Conservation (phyloP, 2,797 vertebrate species). For the Oryzias dopingdopingensis region DNA sequence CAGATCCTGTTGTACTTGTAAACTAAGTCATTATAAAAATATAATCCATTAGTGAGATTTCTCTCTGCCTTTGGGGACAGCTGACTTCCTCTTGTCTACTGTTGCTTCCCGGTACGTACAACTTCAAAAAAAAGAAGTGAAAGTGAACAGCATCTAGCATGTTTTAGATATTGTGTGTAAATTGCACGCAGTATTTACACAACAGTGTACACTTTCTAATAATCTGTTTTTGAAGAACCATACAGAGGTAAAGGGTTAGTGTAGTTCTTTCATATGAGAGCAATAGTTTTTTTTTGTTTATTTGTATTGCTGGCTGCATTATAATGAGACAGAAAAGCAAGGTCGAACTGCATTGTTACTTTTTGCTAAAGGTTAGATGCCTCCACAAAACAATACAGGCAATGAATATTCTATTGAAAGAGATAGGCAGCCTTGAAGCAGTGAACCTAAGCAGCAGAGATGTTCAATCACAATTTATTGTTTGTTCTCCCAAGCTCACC, state of each 20-base stretch:
- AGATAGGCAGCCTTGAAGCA: conserved; percentile 60
- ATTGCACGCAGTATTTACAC: background rate
- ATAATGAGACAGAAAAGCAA: conserved; percentile 50
- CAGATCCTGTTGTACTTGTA: too few relatives aligned
- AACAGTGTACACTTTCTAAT: background rate
- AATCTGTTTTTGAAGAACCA: background rate
- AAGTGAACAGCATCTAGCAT: conserved; percentile 1
- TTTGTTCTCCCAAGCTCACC: conserved; percentile 60
- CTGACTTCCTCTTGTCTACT: background rate
- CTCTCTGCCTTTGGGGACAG: too few relatives aligned
- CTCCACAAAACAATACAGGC: conserved; percentile 50
- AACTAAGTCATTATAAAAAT: too few relatives aligned
- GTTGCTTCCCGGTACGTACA: background rate
- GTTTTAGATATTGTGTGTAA: background rate
- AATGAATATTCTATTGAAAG: conserved; percentile 64
- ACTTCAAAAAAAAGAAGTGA: background rate
- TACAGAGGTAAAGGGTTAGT: conserved; percentile 10
- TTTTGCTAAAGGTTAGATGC: conserved; percentile 46
- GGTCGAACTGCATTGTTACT: conserved; percentile 48
- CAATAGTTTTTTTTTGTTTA: background rate
- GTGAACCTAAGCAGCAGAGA: conserved; percentile 52
- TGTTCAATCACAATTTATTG: conserved; percentile 64
- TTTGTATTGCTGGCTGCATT: conserved; percentile 32
- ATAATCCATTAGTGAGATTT: too few relatives aligned
- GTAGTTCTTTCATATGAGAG: conserved; percentile 11